These are phyloP conservation scores for Rosalia funebris DNA, from an alignment of 2,888 invertebrate genomes.

Conservation along the genomic window DNA sequence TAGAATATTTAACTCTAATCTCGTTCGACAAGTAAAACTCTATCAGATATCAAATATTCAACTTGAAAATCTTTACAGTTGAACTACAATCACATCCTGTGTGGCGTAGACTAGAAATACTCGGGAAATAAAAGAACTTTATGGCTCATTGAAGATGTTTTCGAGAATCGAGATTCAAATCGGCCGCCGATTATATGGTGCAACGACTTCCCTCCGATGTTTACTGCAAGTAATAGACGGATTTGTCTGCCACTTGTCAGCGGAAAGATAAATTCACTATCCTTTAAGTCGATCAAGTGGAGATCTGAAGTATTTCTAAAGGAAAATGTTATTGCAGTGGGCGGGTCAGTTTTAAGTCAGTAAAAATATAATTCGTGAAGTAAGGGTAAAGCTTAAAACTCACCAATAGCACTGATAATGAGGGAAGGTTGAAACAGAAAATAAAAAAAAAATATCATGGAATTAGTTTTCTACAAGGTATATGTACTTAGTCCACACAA, in stretches of 20 bases:
- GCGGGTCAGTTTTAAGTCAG: too few species aligned
- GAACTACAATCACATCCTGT: not conserved
- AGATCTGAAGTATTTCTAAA: too few species aligned
- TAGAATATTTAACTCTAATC: too few species aligned
- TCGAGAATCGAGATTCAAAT: conserved; percentile 22
- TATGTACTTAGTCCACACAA: too few species aligned
- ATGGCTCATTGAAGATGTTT: conserved; percentile 26
- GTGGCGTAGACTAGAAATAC: not conserved
- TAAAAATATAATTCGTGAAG: too few species aligned
- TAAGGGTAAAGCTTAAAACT: too few species aligned
- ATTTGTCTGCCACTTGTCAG: not conserved
- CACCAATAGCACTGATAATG: too few species aligned
- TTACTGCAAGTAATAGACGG: conserved; percentile 6
- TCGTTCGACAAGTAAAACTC: not conserved
- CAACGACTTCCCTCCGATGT: conserved; percentile 15
- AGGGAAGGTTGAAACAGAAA: too few species aligned
- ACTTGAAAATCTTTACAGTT: conserved; percentile 6
- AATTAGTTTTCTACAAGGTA: too few species aligned
- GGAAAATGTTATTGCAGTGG: too few species aligned
- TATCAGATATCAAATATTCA: conserved; percentile 3
- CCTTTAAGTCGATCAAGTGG: not conserved
- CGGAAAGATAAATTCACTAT: not conserved
- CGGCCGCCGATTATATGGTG: conserved; percentile 9
- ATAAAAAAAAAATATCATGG: too few species aligned
- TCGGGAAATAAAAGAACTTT: conserved; percentile 14